Base-by-base conservation (phyloP, 1,140 invertebrate species). In the Drosophila bocqueti region DNA sequence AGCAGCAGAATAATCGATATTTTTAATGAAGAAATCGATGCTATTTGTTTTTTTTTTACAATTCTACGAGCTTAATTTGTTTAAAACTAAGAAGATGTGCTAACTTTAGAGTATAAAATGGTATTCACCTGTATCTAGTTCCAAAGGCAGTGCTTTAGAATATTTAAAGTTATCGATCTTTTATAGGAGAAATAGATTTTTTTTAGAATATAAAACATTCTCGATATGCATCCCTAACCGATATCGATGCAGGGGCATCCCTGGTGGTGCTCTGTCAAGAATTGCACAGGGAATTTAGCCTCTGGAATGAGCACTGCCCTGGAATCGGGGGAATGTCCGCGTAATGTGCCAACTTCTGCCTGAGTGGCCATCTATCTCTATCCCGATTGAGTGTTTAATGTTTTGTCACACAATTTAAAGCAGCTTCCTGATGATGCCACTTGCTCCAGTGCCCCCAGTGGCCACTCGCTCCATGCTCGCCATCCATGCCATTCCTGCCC, bases 331-430 rank as follows among this genome's bases (percentile, higher is more conserved):
- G 7, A 36, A 18, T 57, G 26, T 26, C 40, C 7, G 26, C 58
- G 43, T 59, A 72, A 72, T 73, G 69, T 55, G 43, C 31, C 36
- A 61, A 68, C 63, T 77, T 76, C 38, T 77, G 74, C 69, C 78
- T 69, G 67, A 63, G 76, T 71, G 71, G 49, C 71, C 71, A 43
- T 49, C 66, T 46, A 50, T 76, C 55, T 45, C 21, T 26, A 46
- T 60, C 47, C 66, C 76, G 67, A 79, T 72, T 58, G 50, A 63
- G 61, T 82, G 83, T 77, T 57, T 85, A 85, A 85, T 85, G 83
- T 79, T 62, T 79, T 85, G 83, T 50, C 83, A 86, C 83, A 76
- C 83, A 82, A 85, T 86, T 85, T 85, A 76, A 76, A 86, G 59
- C 68, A 65, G 63, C 66, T 86, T 46, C 65, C 76, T 78, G 81